A percentile compares a stretch with the other conserved stretches of the same genome.
phyloP scores from a whole-genome alignment of 2,113 vertebrate species.

The Sinocyclocheilus maitianheensis region DNA sequence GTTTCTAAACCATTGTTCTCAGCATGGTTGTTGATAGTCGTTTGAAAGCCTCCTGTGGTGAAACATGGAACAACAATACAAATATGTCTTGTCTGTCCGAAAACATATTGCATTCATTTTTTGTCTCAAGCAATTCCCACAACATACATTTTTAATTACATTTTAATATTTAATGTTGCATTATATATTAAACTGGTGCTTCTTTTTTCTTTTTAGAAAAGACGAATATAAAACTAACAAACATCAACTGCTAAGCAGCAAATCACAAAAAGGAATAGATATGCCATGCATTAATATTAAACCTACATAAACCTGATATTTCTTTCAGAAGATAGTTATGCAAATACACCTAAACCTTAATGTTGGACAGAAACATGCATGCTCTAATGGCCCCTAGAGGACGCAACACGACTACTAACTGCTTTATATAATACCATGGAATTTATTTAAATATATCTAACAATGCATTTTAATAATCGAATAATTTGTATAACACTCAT shows the following conservation, averaged over 20 bases:
- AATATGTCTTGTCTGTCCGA: background rate
- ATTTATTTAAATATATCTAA: too few species aligned
- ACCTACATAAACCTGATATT: background rate
- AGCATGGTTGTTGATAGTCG: constrained; percentile 16
- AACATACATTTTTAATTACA: background rate
- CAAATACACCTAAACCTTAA: background rate
- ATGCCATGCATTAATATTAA: background rate
- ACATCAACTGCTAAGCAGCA: background rate
- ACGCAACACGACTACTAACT: background rate
- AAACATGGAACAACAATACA: constrained; percentile 7
- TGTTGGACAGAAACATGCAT: background rate
- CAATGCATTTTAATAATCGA: background rate
- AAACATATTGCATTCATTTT: background rate
- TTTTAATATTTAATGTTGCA: background rate
- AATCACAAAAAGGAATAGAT: background rate
- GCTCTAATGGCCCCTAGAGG: constrained; percentile 25
- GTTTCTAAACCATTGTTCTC: background rate
- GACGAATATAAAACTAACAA: background rate
- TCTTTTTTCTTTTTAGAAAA: background rate
- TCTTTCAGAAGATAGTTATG: background rate
- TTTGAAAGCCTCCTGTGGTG: constrained; percentile 67
- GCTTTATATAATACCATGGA: background rate
- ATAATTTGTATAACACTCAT: background rate
- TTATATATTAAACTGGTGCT: constrained; percentile 13
- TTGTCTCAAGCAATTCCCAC: constrained; percentile 1